Evolutionary conservation across 2,888 invertebrate species (phyloP), one percentile per base, ranked within the genome.

Genomic region (Lottia scabra): DNA sequence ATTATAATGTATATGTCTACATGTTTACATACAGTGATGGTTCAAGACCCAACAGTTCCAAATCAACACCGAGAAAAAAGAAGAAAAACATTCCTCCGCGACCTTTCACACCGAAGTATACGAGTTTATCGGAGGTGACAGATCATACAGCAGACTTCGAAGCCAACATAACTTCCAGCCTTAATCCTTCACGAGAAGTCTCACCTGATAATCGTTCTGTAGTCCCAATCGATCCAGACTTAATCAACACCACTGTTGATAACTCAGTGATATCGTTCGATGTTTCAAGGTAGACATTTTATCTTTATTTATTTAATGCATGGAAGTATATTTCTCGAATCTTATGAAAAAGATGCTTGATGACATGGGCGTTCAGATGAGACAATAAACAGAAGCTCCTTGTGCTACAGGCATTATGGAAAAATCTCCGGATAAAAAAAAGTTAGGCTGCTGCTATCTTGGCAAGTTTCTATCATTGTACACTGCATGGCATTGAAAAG

Each of bases 41-140:
- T 63, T 43, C 62, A 30, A 26, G 56, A 43, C 70, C 65, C 19
- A 19, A 27, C 15, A 71, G 79, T 19, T 78, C 82, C 10, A 75
- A 75, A 56, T 78, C 70, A 16, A 65, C 64, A 15, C 43, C 45
- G 3, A 26, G 48, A 30, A 67, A 67, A 56, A 72, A 78, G 75
- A 82, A 82, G 66, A 80, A 81, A 77, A 84, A 79, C 66, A 72
- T 71, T 67, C 78, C 72, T 68, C 80, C 82, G 1, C 76, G 88
- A 19, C 88, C 88, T 0, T 88, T 84, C 80, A 88, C 88, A 5
- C 87, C 88, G 0, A 83, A 83, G 45, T 85, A 87, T 77, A 81
- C 81, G 26, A 87, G 83, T 73, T 78, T 85, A 23, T 26, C 71
- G 12, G 75, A 75, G 6, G 68, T 74, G 0, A 45, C 67, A 44